Conservation (phyloP, 2,888 invertebrate species). For the Mesoligia furuncula region DNA sequence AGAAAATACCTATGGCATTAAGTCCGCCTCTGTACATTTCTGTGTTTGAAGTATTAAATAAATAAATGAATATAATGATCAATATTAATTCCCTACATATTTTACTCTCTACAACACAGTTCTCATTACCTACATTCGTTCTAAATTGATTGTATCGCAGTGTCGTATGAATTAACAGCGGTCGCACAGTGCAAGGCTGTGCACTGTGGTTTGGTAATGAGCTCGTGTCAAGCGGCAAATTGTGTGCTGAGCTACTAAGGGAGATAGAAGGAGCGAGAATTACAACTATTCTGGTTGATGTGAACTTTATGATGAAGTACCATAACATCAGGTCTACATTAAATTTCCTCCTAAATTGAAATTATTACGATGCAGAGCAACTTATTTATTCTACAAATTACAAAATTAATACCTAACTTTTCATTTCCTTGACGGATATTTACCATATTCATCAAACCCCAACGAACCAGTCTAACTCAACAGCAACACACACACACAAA, state of each 20-base stretch:
- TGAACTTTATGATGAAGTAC: neutral
- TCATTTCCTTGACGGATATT: no score
- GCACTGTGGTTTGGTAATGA: slow-evolving; percentile 80
- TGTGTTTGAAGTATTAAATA: no score
- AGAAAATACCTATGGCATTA: no score
- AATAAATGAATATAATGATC: neutral
- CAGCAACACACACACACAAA: no score
- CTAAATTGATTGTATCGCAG: slow-evolving; percentile 36
- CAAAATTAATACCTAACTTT: no score
- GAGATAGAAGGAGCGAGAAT: neutral
- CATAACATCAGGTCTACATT: no score
- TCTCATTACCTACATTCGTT: slow-evolving; percentile 54
- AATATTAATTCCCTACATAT: neutral
- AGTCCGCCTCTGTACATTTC: no score
- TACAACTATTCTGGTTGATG: neutral
- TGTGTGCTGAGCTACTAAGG: slow-evolving; percentile 49
- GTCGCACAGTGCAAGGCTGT: slow-evolving; percentile 31
- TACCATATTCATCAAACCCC: no score
- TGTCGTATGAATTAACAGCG: slow-evolving; percentile 49
- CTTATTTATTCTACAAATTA: no score
- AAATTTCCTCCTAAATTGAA: no score
- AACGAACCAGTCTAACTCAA: no score
- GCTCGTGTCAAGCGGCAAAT: slow-evolving; percentile 69
- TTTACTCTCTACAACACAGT: neutral
- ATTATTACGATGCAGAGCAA: no score